Base-by-base conservation (phyloP, 2,888 invertebrate species). In the Drosophila melanosoma region DNA sequence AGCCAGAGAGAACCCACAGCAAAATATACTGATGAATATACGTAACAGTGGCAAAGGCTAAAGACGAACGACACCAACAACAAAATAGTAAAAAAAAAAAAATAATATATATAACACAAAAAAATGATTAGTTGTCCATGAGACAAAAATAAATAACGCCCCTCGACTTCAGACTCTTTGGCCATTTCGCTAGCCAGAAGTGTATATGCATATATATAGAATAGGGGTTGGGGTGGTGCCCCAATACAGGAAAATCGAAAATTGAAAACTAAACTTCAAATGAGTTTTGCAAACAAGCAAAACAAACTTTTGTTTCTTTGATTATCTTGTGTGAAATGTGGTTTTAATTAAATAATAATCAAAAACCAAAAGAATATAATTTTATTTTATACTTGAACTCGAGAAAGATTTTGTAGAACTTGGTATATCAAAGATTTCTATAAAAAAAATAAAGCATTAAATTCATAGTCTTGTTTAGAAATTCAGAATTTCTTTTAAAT, bases 1-100 rank as follows among this genome's bases (percentile, higher is more conserved):
- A 83, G 79, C 78, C 64, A 69, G 53, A 74, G 40, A 75, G 29
- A n/a, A 38, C 58, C 49, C 58, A 64, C 57, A 64, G 67, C 69
- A 23, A 35, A 48, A 54, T 63, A 48, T 62, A 68, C 60, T 57
- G 49, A 74, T 45, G 57, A 20, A 68, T 15, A 71, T 63, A 69
- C 74, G 74, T 74, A 82, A 74, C 66, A 59, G 36, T 32, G 73
- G 23, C 62, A 62, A 56, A 53, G 45, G 51, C 58, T 45, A 71
- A 57, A 62, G 52, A 59, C 60, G 26, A 58, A 69, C 45, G 23
- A 33, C 51, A 54, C 48, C 33, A 56, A 68, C 49, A 68, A 59
- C 64, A 57, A 48, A 57, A 53, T 42, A 26, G n/a, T 32, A 15
- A 33, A 54, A 61, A 67, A 40, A 63, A 58, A 40, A 63, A 58